Evolutionary conservation across 2,797 vertebrate genomes (phyloP), one percentile per base, ranked within the genome.

Genomic region (Coracias cyanogaster): DNA sequence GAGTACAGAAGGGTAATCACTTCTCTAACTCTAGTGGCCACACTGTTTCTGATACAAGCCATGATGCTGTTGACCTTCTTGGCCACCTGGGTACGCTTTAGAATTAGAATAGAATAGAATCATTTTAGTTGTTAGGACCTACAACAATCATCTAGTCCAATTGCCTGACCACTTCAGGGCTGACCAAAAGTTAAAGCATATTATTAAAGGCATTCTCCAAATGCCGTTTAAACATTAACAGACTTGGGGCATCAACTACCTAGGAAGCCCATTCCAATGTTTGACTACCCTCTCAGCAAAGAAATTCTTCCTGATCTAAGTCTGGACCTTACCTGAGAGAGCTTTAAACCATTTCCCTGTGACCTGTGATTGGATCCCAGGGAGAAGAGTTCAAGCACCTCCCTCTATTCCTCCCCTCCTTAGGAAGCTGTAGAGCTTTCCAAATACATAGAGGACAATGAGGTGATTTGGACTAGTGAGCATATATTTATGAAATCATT

Each of bases 221-320:
- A 52, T 29, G 2, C 8, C 20, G 22, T 17, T 20, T 67, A 46
- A 82, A 76, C 7, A 15, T 3, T 72, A 25, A 25, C n/a, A 41
- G 15, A 6, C 5, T 43, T 74, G 51, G 25, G 20, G 2, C 45
- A 41, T 37, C 0, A 0, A 19, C 11, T 4, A 9, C 15, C 6
- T 54, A 49, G 37, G 12, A 90, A 62, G 16, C 7, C 41, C 55
- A 11, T 43, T 78, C 22, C 12, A 35, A 18, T 49, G 7, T 70
- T 52, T 71, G 31, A 45, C 25, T 7, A 39, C 12, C 3, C 3
- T 84, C 11, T 81, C 5, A 1, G 28, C 52, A 54, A 67, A 57
- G 3, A 58, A 88, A n/a, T 70, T 10, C 2, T 65, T 73, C 46
- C 33, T 52, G 54, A 73, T 69, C 10, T 2, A 15, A 57, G 14